Conservation (phyloP, 2,797 vertebrate species). For the Enteromius afrohamiltoni region DNA sequence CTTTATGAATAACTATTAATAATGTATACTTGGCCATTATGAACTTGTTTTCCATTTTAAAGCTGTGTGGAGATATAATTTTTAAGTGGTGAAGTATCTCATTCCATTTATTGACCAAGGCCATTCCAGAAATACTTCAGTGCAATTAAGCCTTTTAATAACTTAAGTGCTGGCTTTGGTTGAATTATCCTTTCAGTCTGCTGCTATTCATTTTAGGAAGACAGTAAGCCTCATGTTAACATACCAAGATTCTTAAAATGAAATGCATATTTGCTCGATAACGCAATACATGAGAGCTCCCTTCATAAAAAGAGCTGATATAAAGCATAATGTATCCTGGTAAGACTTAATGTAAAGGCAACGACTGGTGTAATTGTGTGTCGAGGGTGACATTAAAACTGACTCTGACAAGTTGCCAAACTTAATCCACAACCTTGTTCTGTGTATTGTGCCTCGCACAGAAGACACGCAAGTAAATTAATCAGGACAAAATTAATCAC, state of each 20-base stretch:
- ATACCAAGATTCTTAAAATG: neutral
- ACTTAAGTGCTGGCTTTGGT: constrained; percentile 49
- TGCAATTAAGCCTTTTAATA: constrained; percentile 71
- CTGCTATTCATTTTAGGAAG: neutral
- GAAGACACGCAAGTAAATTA: neutral
- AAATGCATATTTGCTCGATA: neutral
- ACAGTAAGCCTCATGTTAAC: constrained; percentile 1
- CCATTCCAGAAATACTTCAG: constrained; percentile 66
- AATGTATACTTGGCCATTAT: constrained; percentile 2
- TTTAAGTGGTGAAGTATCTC: constrained; percentile 32
- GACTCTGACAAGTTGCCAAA: constrained; percentile 58
- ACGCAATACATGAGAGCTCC: neutral
- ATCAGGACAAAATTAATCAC: constrained; percentile 36
- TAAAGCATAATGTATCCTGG: neutral
- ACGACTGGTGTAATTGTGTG: neutral
- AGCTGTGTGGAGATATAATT: neutral
- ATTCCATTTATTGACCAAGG: constrained; percentile 23
- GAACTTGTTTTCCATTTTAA: constrained; percentile 15
- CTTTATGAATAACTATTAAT: constrained; percentile 19
- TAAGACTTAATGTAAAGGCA: neutral
- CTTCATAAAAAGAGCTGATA: neutral
- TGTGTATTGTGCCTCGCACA: neutral
- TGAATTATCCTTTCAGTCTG: neutral
- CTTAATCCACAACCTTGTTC: constrained; percentile 5
- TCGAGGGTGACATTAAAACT: constrained; percentile 6